phyloP scores from a whole-genome alignment of 2,888 invertebrate genomes.

The Hyles lineata region DNA sequence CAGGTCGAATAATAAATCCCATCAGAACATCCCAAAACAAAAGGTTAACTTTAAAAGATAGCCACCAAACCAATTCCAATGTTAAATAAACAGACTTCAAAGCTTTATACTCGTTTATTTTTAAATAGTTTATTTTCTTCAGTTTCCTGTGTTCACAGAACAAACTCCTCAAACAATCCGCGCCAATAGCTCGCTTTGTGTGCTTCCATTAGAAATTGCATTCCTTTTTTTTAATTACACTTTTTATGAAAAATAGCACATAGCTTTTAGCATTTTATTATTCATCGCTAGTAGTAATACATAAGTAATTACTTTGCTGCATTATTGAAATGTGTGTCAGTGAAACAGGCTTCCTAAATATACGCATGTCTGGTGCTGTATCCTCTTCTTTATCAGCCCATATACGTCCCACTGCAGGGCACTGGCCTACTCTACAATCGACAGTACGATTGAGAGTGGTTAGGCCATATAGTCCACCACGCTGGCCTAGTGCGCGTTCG shows the following conservation, averaged over 20 bases:
- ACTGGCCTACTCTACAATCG: too few species aligned
- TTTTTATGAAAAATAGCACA: not conserved
- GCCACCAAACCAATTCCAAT: not conserved
- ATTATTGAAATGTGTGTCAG: too few species aligned
- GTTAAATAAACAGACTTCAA: conserved; percentile 11
- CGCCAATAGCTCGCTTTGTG: conserved; percentile 20
- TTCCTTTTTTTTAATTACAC: not conserved
- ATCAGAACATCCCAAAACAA: too few species aligned
- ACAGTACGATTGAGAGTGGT: too few species aligned
- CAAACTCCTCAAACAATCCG: conserved; percentile 12
- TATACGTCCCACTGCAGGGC: too few species aligned
- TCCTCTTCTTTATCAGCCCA: too few species aligned
- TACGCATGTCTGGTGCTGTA: too few species aligned
- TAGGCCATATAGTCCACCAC: too few species aligned
- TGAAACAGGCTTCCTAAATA: too few species aligned
- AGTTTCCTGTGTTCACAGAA: conserved; percentile 15
- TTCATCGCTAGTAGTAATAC: not conserved
- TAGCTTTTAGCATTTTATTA: not conserved
- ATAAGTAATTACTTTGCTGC: not conserved
- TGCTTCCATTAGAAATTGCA: conserved; percentile 19
- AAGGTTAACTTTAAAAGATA: not conserved
- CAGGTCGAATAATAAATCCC: too few species aligned
- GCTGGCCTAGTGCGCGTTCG: too few species aligned
- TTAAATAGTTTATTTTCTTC: conserved; percentile 22
- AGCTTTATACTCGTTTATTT: conserved; percentile 5